Evolutionary conservation across 2,888 invertebrate genomes (phyloP), one percentile per base, ranked within the genome.

Genomic region (Dynastes tityus): DNA sequence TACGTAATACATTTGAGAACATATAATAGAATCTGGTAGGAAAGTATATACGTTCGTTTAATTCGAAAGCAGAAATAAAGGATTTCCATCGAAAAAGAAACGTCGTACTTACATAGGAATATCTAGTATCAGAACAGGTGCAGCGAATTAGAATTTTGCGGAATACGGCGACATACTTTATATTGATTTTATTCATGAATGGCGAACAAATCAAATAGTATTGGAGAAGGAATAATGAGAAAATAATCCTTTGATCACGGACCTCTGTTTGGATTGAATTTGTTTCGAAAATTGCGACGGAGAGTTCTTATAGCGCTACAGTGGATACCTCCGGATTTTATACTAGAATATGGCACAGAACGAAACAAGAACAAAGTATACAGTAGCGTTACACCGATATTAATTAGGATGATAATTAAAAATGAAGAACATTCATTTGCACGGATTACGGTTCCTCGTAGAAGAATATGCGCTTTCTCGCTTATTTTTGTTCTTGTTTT

Each of bases 171-270:
- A 40, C 58, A 58, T 73, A 73, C 73, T 73, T 73, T 61, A 40
- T 73, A 73, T 73, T 61, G 73, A 73, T 73, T 73, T 73, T 73
- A 73, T 73, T 73, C 73, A 73, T 73, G 73, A 73, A 68, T 51
- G 53, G 68, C 32, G 68, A 68, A 58, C 73, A 73, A 73, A 73
- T 73, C 73, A 73, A 73, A 73, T 73, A 73, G 73, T 73, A 73
- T 58, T 40, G 73, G 58, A 58, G 58, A 58, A 73, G 76, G 40
- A 67, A 67, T 76, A 76, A 76, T 76, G 76, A 76, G 76, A 76
- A 76, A 76, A 53, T 76, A 76, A 76, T 76, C 76, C 76, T 67
- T 76, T 67, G 67, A 76, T 76, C 76, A 67, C 76, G 76, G 53
- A 53, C 37, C 65, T 67, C 9, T 67, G 76, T 76, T 67, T 67